Percentiles rank a stretch among this genome's conserved stretches.
Conservation (phyloP, 2,113 vertebrate genomes). For the Cyanistes caeruleus region DNA sequence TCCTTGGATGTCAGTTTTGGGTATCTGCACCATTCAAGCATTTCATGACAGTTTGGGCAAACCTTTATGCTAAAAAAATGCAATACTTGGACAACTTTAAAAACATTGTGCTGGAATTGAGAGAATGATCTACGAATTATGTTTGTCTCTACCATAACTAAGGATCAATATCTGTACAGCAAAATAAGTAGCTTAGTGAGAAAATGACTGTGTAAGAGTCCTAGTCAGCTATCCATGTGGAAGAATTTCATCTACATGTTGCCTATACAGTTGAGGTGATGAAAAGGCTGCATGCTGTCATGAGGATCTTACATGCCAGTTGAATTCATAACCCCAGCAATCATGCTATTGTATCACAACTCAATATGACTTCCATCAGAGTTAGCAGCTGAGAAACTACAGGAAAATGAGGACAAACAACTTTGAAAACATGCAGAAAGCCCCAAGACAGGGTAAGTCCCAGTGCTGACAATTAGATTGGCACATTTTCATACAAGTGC, state of each 20-base stretch:
- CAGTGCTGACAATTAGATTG: rapidly evolving
- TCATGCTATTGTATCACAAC: not conserved
- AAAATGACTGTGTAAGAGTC: not conserved
- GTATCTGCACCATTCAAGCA: not conserved
- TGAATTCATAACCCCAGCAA: not conserved
- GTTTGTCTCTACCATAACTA: not conserved
- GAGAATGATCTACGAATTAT: not conserved
- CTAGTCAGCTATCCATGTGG: not conserved
- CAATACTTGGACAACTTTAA: not conserved
- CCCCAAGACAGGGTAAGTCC: not conserved
- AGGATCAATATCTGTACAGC: not conserved
- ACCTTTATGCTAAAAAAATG: not conserved
- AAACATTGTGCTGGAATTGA: not conserved
- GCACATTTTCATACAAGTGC: not conserved
- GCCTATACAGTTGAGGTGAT: not conserved
- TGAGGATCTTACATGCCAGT: not conserved
- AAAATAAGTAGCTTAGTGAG: not conserved
- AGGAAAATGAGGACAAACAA: not conserved
- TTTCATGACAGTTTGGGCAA: not conserved
- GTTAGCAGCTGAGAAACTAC: not conserved
- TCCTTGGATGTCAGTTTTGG: not conserved
- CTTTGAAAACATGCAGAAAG: not conserved
- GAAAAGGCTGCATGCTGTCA: not conserved
- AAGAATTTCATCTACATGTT: not conserved
- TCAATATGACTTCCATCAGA: not conserved